Evolutionary conservation across 2,113 vertebrate species (phyloP).

Genomic region (Ammodytes dubius): DNA sequence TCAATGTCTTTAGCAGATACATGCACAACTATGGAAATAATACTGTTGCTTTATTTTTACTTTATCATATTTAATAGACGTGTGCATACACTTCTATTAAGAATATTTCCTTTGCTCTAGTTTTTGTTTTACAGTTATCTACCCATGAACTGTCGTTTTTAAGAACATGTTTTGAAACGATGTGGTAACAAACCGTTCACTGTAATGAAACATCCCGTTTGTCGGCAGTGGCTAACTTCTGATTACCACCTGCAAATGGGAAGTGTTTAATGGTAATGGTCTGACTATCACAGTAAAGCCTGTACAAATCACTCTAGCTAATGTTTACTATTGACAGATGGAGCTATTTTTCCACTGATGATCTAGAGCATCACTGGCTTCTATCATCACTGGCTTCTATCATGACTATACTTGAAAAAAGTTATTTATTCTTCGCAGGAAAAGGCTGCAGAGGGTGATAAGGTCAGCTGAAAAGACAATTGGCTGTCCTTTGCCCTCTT

Average conservation of each 20-base stretch:
- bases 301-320: neutral
- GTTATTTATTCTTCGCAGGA: no score
- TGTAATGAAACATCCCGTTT: constrained; percentile 3
- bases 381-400: neutral
- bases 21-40: neutral
- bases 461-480: no score
- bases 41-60: neutral
- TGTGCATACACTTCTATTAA: neutral
- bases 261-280: neutral
- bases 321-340: constrained; percentile 1
- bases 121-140: neutral
- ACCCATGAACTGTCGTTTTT: neutral
- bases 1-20: no score
- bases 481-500: no score
- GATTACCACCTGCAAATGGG: neutral
- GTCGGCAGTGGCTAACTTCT: neutral
- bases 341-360: neutral
- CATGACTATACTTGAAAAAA: neutral
- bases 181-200: neutral
- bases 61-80: neutral
- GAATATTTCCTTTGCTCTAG: neutral
- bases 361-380: neutral
- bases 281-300: neutral
- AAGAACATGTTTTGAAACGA: neutral
- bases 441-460: no score